These are phyloP conservation scores for Molossus molossus DNA, from an alignment of 2,797 vertebrate genomes.

Conservation along the genomic window DNA sequence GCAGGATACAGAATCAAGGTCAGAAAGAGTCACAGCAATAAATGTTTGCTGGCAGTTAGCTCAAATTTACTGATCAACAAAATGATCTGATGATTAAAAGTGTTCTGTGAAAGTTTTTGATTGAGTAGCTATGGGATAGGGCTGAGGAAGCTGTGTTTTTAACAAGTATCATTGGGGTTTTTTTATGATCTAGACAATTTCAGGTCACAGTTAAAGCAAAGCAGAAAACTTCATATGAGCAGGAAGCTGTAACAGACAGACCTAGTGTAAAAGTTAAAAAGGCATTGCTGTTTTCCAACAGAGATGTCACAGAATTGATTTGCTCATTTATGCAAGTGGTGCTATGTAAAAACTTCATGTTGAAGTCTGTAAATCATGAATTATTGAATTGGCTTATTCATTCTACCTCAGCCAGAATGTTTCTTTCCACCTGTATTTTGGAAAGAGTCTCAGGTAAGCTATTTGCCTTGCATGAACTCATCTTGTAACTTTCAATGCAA, in stretches of 20 bases:
- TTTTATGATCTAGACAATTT: conserved; percentile 6
- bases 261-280: not conserved
- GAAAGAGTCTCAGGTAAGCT: conserved; percentile 39
- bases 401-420: not conserved
- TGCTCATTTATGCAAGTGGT: not conserved
- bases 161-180: not conserved
- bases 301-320: not conserved
- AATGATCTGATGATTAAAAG: not conserved
- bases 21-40: conserved; percentile 28
- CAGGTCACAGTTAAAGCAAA: not conserved
- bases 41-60: not conserved
- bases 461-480: not conserved
- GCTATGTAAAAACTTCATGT: not conserved
- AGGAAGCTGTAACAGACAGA: not conserved
- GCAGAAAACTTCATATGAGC: not conserved
- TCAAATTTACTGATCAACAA: conserved; percentile 56
- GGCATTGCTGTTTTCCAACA: not conserved
- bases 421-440: conserved; percentile 28
- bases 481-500: conserved; percentile 53
- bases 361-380: conserved; percentile 51
- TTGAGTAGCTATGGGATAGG: not conserved
- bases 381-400: conserved; percentile 7
- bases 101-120: conserved; percentile 17
- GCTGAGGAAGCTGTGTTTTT: conserved; percentile 32
- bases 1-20: not conserved